Evolutionary conservation across 2,797 vertebrate genomes (phyloP).

Genomic region (Harpagifer antarcticus): DNA sequence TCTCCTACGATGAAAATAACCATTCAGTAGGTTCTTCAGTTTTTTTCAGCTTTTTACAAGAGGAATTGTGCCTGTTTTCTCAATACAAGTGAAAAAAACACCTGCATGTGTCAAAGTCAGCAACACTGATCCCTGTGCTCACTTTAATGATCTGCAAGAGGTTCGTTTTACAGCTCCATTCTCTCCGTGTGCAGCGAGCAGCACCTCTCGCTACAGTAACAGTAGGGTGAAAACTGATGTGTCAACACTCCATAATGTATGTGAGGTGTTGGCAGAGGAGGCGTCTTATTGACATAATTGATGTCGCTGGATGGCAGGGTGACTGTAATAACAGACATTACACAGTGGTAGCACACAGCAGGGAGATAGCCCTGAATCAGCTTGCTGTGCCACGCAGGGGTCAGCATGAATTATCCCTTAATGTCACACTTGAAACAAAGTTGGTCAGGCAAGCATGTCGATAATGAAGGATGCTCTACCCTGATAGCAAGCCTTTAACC

Average conservation of each 20-base stretch:
- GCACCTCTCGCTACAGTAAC: conserved; percentile 26
- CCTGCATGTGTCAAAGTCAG: conserved; percentile 6
- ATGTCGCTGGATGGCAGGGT: conserved; percentile 60
- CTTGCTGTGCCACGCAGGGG: conserved; percentile 34
- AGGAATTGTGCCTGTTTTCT: conserved; percentile 3
- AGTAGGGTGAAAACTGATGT: conserved; percentile 59
- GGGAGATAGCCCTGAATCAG: conserved; percentile 56
- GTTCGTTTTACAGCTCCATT: conserved; percentile 41
- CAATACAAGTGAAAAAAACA: neutral
- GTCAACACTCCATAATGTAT: conserved; percentile 66
- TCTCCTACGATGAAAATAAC: neutral
- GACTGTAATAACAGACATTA: conserved; percentile 67
- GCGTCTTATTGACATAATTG: conserved; percentile 72
- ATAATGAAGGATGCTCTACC: conserved; percentile 29
- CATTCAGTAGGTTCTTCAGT: neutral
- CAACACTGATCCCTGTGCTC: conserved; percentile 22
- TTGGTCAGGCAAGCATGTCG: conserved; percentile 17
- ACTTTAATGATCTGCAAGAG: conserved; percentile 43
- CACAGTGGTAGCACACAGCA: conserved; percentile 42
- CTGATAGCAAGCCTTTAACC: conserved; percentile 18
- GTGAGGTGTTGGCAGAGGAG: conserved; percentile 57
- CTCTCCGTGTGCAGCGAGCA: conserved; percentile 7
- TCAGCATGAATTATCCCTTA: conserved; percentile 59
- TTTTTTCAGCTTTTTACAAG: neutral
- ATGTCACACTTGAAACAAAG: conserved; percentile 37